These are phyloP conservation scores for Fulmarus glacialis DNA, from an alignment of 2,113 vertebrate species.

Conservation along the genomic window DNA sequence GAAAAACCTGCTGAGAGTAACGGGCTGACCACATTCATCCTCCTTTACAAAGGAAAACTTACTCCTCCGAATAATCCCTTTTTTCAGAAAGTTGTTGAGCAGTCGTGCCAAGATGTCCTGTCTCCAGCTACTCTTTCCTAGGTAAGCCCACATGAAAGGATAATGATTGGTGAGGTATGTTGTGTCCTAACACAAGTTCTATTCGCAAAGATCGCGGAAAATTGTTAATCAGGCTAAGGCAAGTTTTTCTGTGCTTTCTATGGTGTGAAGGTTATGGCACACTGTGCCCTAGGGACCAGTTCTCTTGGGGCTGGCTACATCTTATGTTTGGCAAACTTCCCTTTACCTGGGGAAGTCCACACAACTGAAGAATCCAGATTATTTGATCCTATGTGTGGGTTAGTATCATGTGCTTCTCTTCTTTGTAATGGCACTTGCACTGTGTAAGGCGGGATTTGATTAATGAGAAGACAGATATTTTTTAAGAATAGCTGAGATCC, in stretches of 20 bases:
- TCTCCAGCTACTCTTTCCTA: not conserved
- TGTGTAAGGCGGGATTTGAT: not conserved
- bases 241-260: not conserved
- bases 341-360: not conserved
- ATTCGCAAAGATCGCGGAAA: not conserved
- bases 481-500: not conserved
- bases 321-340: not conserved
- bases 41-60: not conserved
- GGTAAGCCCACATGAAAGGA: not conserved
- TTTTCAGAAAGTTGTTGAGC: not conserved
- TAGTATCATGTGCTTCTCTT: not conserved
- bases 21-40: not conserved
- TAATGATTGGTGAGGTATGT: accelerated
- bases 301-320: not conserved
- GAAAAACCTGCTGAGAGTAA: not conserved
- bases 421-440: not conserved
- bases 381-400: not conserved
- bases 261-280: not conserved
- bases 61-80: accelerated
- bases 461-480: not conserved
- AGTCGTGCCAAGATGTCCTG: not conserved
- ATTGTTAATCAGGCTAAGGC: not conserved
- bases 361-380: not conserved
- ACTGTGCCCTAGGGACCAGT: not conserved
- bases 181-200: not conserved